Evolutionary conservation across 1,140 invertebrate genomes (phyloP), one percentile per base, ranked within the genome.

Genomic region (Odontomachus brunneus): DNA sequence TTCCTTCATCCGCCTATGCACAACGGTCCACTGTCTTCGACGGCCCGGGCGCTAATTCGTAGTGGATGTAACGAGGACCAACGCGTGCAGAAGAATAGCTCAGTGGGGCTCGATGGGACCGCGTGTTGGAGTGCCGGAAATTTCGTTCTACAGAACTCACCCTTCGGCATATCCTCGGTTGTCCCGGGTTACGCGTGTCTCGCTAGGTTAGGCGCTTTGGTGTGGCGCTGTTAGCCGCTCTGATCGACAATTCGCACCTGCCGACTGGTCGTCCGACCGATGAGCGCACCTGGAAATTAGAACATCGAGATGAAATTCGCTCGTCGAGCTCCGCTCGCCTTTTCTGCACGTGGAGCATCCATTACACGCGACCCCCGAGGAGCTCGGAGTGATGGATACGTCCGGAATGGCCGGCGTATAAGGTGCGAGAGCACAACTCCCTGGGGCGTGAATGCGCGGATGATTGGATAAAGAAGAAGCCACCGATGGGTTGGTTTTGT

Each of bases 401-500:
- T 71, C 67, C 82, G 73, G 78, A 74, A 74, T 62, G 82, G 65
- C 59, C 26, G 4, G 48, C 26, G 55, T 67, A 72, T 49, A 71
- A 65, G 75, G 24, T 33, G 53, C 38, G 55, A 53, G 60, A 73
- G 63, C 74, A 66, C 24, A 60, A 51, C 51, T 44, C 24, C 38
- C 67, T 69, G 44, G 80, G 90, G 88, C 89, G 90, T 91, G 90
- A 91, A 91, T 91, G 82, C 87, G 48, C 49, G 59, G 87, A 89
- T 91, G 84, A 91, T 90, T 91, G 89, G 85, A 90, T 90, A 89
- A 91, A 91, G 90, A 90, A 84, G 84, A 65, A 82, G 76, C 63
- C 78, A 71, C 60, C 48, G 73, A 73, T 33, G 73, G 44, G 22
- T 71, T 57, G 59, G 84, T 84, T 86, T 84, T 69, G 65, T 87